Conservation (phyloP, 2,797 vertebrate species). For the Smutsia temminckii region DNA sequence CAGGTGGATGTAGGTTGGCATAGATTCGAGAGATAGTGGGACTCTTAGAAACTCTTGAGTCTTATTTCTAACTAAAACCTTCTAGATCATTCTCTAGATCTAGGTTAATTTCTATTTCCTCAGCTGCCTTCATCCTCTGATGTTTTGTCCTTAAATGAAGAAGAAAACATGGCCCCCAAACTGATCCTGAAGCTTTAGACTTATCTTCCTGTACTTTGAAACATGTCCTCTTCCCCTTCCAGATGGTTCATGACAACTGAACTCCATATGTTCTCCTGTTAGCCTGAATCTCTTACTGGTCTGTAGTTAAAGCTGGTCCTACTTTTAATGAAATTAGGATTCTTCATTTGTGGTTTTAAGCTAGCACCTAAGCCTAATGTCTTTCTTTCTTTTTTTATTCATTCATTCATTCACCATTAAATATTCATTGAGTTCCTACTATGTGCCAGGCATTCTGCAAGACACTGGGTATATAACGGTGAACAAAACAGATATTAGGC, state of each 20-base stretch:
- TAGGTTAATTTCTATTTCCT: not conserved
- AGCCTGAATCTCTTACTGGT: not conserved
- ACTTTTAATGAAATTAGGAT: constrained; percentile 22
- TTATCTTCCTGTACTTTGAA: not conserved
- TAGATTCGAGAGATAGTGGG: not conserved
- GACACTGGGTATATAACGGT: not conserved
- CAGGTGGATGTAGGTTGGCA: not conserved
- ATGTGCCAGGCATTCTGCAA: not conserved
- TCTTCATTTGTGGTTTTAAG: constrained; percentile 30
- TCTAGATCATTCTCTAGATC: not conserved
- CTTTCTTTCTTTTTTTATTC: not conserved
- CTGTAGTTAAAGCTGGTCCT: not conserved
- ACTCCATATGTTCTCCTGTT: not conserved
- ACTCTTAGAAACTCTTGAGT: not conserved
- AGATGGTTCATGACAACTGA: not conserved
- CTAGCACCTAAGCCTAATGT: not conserved
- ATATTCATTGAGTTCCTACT: not conserved
- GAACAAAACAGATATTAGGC: not conserved
- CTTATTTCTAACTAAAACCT: not conserved
- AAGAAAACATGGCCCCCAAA: not conserved
- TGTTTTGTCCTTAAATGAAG: constrained; percentile 10
- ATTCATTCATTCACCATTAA: not conserved
- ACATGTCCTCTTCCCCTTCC: not conserved
- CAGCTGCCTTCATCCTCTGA: not conserved
- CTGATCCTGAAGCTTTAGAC: not conserved